A percentile compares a stretch with the other conserved stretches of the same genome.
Evolutionary conservation across 1,140 invertebrate species (phyloP).

Genomic region (Camponotus pennsylvanicus): DNA sequence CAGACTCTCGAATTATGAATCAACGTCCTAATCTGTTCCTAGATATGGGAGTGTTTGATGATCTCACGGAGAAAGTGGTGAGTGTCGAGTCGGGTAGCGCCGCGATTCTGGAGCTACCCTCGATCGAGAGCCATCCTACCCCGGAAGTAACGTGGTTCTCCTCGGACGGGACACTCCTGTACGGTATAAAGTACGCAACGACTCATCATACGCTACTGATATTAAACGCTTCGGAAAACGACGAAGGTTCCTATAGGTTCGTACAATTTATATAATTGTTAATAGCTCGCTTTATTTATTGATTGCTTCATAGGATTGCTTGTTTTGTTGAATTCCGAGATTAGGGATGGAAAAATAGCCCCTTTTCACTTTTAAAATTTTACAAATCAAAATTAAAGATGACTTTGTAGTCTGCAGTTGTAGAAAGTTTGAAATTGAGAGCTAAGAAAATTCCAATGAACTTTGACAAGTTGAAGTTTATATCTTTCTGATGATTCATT

Average conservation of each 20-base stretch:
- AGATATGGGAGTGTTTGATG: conserved; percentile 95
- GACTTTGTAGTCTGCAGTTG: background rate
- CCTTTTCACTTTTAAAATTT: background rate
- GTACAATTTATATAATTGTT: conserved; percentile 15
- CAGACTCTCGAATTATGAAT: background rate
- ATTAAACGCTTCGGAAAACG: conserved; percentile 90
- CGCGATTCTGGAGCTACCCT: conserved; percentile 93
- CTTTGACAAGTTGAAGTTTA: background rate
- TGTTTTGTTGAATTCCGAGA: too few species aligned
- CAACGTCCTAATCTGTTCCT: conserved; percentile 11
- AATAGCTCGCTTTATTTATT: background rate
- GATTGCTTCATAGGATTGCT: background rate
- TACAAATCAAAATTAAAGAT: background rate
- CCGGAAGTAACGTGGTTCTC: conserved; percentile 95
- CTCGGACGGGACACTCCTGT: conserved; percentile 89
- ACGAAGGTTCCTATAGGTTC: conserved; percentile 92
- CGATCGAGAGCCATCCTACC: conserved; percentile 93
- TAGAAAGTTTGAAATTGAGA: background rate
- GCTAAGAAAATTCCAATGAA: background rate
- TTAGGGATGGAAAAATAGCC: too few species aligned
- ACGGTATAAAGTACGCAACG: conserved; percentile 94
- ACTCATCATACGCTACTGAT: conserved; percentile 91
- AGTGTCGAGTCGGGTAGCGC: conserved; percentile 92
- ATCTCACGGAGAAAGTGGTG: conserved; percentile 89
- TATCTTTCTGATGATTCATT: background rate